Percentiles rank a stretch among this genome's conserved stretches.
phyloP scores from a whole-genome alignment of 2,113 vertebrate genomes.

The Mugil cephalus region DNA sequence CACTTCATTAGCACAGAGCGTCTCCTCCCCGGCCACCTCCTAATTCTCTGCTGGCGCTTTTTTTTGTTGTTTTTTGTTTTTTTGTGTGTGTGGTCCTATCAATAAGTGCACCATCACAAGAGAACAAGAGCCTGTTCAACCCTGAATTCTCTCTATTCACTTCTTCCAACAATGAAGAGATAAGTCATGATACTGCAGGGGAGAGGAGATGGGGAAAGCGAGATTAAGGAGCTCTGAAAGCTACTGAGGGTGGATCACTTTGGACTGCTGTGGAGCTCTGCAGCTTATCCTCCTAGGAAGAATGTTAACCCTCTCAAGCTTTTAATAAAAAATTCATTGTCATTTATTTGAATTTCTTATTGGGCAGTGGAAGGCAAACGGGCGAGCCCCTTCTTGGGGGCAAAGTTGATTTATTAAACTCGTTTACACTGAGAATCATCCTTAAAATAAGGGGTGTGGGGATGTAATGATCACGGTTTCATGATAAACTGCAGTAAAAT shows the following conservation, averaged over 20 bases:
- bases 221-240: slow-evolving; percentile 42
- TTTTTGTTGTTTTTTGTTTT: slow-evolving; percentile 13
- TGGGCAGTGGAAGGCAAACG: no score
- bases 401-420: no score
- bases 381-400: no score
- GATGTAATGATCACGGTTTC: no score
- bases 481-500: no score
- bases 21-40: slow-evolving; percentile 44
- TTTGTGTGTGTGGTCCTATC: slow-evolving; percentile 62
- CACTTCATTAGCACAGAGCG: slow-evolving; percentile 74
- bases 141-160: slow-evolving; percentile 45
- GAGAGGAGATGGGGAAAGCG: background rate
- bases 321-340: slow-evolving; percentile 9
- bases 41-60: slow-evolving; percentile 63
- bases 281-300: slow-evolving; percentile 10
- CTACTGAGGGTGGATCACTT: background rate
- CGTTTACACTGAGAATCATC: no score
- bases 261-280: slow-evolving; percentile 7
- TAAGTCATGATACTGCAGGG: slow-evolving; percentile 45
- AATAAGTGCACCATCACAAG: slow-evolving; percentile 47
- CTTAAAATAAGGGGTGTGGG: no score
- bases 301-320: slow-evolving; percentile 11
- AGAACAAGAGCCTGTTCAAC: slow-evolving; percentile 38
- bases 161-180: slow-evolving; percentile 57
- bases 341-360: background rate